Conservation (phyloP, 2,888 invertebrate species). For the Dichetophora obliterata region DNA sequence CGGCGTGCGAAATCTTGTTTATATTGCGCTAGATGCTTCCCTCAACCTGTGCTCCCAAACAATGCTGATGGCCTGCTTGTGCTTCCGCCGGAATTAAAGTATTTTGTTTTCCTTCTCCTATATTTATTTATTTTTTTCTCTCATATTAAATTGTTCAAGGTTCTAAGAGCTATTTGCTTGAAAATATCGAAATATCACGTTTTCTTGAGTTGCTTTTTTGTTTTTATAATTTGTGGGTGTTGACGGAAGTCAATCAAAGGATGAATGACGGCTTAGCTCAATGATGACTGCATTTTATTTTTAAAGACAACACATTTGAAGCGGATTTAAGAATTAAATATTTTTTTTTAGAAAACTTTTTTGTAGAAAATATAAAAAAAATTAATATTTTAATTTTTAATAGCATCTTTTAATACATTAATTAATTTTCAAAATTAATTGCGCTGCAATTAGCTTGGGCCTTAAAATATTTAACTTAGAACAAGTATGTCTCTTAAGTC, state of each 20-base stretch:
- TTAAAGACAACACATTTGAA: too few species aligned
- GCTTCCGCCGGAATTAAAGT: constrained; percentile 59
- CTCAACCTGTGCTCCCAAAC: not conserved
- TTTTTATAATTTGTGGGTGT: constrained; percentile 14
- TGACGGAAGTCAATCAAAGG: constrained; percentile 27
- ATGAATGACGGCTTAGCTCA: not conserved
- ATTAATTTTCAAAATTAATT: too few species aligned
- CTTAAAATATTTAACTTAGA: too few species aligned
- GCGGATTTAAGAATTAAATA: not conserved
- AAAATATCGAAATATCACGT: not conserved
- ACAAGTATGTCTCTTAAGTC: not conserved
- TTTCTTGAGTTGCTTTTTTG: not conserved
- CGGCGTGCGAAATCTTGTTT: constrained; percentile 57
- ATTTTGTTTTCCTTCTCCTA: constrained; percentile 21
- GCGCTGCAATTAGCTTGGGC: too few species aligned
- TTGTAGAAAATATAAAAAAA: too few species aligned
- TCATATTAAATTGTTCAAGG: not conserved
- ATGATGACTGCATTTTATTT: not conserved
- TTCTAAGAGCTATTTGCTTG: not conserved
- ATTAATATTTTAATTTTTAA: too few species aligned
- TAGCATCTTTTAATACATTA: too few species aligned
- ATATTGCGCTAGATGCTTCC: not conserved
- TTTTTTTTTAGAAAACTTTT: too few species aligned
- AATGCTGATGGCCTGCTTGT: constrained; percentile 42
- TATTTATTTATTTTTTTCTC: not conserved